Conservation (phyloP, 64 coral and sea anemone species). For the Actinia tenebrosa region DNA sequence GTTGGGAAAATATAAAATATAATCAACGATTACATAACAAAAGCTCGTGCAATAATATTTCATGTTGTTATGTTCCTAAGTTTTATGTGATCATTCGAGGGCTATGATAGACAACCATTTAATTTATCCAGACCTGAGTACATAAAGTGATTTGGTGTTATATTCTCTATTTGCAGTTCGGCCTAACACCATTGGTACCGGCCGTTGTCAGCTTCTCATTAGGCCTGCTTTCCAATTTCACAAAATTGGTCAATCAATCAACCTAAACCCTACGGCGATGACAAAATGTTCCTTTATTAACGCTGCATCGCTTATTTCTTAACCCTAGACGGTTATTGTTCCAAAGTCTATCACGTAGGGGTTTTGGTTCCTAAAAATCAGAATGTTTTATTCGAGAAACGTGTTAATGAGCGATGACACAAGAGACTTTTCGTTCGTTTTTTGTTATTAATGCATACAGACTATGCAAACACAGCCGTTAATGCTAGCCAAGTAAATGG, state of each 20-base stretch:
- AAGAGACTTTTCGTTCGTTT: neutral
- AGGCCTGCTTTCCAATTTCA: neutral
- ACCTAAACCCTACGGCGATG: neutral
- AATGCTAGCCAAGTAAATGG: neutral
- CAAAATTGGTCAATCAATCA: neutral
- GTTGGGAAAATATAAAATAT: no score
- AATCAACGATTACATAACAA: no score
- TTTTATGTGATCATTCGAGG: neutral
- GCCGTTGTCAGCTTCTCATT: slow-evolving; percentile 1
- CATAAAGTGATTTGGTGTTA: neutral
- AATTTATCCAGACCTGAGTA: slow-evolving; percentile 2
- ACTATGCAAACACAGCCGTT: neutral
- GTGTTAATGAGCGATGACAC: neutral
- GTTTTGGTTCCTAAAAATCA: neutral
- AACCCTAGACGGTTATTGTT: neutral
- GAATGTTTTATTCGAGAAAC: neutral
- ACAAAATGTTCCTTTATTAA: neutral
- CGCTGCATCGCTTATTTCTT: neutral
- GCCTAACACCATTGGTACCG: neutral
- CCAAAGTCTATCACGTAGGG: neutral
- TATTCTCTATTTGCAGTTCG: neutral
- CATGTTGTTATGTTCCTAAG: neutral
- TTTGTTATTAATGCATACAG: neutral
- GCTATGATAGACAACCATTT: neutral
- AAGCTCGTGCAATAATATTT: neutral